Evolutionary conservation across 2,797 vertebrate species (phyloP).

Genomic region (Eulemur rubriventer): DNA sequence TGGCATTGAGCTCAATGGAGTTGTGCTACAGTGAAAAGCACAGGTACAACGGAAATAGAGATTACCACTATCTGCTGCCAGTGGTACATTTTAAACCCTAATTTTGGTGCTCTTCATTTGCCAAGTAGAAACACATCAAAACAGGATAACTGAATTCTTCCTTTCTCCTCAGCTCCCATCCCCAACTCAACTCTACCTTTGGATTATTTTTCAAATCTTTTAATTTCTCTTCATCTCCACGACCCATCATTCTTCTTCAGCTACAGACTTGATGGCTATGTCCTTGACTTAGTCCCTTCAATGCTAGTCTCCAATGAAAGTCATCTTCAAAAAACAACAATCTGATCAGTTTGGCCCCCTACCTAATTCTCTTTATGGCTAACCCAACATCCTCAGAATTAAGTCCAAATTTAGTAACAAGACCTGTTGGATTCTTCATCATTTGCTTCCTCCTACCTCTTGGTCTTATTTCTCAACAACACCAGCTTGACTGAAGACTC

Average conservation of each 20-base stretch:
- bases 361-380: neutral
- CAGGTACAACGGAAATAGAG: neutral
- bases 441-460: neutral
- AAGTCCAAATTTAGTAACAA: conserved; percentile 15
- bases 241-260: neutral
- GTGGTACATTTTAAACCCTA: neutral
- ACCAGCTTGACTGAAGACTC: neutral
- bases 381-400: neutral
- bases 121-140: neutral
- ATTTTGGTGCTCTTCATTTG: neutral
- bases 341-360: neutral
- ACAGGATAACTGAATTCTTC: neutral
- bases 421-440: neutral
- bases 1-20: neutral
- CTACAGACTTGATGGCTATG: neutral
- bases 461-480: neutral
- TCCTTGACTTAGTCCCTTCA: neutral
- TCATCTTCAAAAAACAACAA: conserved; percentile 9
- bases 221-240: neutral
- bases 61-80: neutral
- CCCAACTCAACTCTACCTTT: neutral
- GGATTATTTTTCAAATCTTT: neutral
- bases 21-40: neutral
- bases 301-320: neutral
- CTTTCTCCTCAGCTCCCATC: neutral